Evolutionary conservation across 1,140 invertebrate species (phyloP).

Genomic region (Panonychus citri): DNA sequence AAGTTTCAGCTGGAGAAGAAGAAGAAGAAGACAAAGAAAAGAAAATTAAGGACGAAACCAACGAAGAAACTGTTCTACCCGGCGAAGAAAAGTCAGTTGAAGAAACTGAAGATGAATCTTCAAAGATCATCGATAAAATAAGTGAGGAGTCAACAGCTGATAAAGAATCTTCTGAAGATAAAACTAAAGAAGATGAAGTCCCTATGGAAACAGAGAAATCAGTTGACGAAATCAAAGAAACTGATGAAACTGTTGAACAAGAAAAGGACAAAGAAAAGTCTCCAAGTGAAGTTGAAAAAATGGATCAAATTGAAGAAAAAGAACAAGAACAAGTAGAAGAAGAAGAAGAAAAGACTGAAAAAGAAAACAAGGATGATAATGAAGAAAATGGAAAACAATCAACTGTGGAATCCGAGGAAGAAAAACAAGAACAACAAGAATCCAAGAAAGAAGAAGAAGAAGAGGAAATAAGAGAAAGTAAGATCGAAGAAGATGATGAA

Average conservation of each 20-base stretch:
- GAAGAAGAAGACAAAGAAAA: too few relatives aligned
- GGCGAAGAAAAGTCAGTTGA: not conserved
- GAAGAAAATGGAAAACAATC: conserved; percentile 6
- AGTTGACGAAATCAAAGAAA: not conserved
- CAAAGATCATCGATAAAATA: not conserved
- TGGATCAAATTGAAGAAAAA: conserved; percentile 8
- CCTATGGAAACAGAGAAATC: not conserved
- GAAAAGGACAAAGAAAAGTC: not conserved
- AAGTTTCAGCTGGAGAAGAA: too few relatives aligned
- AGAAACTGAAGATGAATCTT: not conserved
- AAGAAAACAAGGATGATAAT: not conserved
- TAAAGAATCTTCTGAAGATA: not conserved
- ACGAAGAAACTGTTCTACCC: not conserved
- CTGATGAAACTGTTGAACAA: not conserved
- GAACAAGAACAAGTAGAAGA: conserved; percentile 1
- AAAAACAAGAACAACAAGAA: not conserved
- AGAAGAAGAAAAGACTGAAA: not conserved
- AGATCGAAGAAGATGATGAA: conserved; percentile 13
- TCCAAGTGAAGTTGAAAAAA: not conserved
- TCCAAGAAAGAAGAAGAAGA: conserved; percentile 7
- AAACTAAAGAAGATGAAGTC: not conserved
- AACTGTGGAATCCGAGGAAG: not conserved
- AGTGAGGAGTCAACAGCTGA: not conserved
- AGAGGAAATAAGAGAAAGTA: conserved; percentile 3
- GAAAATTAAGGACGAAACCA: not conserved